These are phyloP conservation scores for Podarcis raffonei DNA, from an alignment of 2,113 vertebrate genomes.

Conservation along the genomic window DNA sequence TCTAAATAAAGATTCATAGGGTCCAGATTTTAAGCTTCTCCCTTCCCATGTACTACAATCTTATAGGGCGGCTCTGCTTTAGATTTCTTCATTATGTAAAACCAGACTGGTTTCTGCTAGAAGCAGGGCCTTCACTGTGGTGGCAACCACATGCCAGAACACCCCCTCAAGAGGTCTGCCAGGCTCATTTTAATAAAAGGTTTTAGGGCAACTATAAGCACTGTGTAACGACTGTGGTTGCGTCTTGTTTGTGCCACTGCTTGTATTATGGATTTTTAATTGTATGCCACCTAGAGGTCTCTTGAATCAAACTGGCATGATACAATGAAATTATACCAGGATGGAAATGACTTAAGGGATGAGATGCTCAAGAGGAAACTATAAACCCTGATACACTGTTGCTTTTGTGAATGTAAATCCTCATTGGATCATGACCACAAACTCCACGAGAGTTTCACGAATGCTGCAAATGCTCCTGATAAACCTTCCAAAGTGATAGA, in stretches of 20 bases:
- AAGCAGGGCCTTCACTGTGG: neutral
- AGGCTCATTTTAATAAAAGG: neutral
- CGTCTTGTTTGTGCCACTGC: neutral
- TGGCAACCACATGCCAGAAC: neutral
- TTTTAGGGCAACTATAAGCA: neutral
- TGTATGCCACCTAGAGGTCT: neutral
- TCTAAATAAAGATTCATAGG: neutral
- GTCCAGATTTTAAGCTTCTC: neutral
- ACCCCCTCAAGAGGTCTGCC: neutral
- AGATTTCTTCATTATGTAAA: neutral
- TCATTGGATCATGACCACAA: neutral
- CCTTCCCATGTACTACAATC: neutral
- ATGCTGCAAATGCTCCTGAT: neutral
- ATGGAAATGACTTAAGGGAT: neutral
- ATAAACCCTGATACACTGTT: neutral
- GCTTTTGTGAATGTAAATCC: neutral
- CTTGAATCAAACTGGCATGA: neutral
- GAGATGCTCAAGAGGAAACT: neutral
- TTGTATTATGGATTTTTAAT: neutral
- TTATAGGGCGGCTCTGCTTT: neutral
- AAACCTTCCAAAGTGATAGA: neutral
- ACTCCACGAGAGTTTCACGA: neutral
- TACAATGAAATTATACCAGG: neutral
- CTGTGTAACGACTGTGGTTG: neutral
- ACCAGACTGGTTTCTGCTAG: neutral